phyloP scores from a whole-genome alignment of 2,888 invertebrate genomes.

The Mimas tiliae region DNA sequence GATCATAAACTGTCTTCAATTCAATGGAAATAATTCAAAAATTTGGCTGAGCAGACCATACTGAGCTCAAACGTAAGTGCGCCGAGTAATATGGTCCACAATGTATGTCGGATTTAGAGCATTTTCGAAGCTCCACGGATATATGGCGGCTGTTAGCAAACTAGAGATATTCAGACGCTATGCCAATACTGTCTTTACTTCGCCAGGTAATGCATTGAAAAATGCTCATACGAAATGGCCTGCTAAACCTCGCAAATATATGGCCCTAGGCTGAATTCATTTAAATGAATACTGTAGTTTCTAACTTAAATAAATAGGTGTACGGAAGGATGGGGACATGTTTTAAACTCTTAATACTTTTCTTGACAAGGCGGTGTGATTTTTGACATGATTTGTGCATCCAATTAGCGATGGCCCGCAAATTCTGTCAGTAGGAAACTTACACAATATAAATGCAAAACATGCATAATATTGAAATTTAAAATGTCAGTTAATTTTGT shows the following conservation, averaged over 20 bases:
- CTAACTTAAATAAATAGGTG: not conserved
- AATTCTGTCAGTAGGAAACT: slow-evolving; percentile 21
- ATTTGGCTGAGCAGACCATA: slow-evolving; percentile 71
- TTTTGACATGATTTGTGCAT: slow-evolving; percentile 14
- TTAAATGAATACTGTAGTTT: not conserved
- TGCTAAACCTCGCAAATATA: not conserved
- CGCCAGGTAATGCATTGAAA: slow-evolving; percentile 17
- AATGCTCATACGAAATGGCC: slow-evolving; percentile 15
- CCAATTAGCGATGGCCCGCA: slow-evolving; percentile 25
- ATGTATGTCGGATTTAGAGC: slow-evolving; percentile 67
- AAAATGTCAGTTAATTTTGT: too few species aligned
- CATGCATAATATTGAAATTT: not conserved
- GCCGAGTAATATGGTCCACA: slow-evolving; percentile 67
- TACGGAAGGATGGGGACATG: not conserved
- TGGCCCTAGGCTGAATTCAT: not conserved
- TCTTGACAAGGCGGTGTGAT: slow-evolving; percentile 3
- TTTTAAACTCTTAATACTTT: not conserved
- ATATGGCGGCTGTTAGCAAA: slow-evolving; percentile 57
- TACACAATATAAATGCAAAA: slow-evolving; percentile 11
- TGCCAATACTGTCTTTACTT: slow-evolving; percentile 49
- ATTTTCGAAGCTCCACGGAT: slow-evolving; percentile 63
- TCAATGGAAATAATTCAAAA: slow-evolving; percentile 75
- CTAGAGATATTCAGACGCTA: slow-evolving; percentile 52
- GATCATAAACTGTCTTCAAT: slow-evolving; percentile 75
- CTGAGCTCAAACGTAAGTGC: slow-evolving; percentile 65